Conservation (phyloP, 2,797 vertebrate genomes). For the Pachyuromys duprasi region DNA sequence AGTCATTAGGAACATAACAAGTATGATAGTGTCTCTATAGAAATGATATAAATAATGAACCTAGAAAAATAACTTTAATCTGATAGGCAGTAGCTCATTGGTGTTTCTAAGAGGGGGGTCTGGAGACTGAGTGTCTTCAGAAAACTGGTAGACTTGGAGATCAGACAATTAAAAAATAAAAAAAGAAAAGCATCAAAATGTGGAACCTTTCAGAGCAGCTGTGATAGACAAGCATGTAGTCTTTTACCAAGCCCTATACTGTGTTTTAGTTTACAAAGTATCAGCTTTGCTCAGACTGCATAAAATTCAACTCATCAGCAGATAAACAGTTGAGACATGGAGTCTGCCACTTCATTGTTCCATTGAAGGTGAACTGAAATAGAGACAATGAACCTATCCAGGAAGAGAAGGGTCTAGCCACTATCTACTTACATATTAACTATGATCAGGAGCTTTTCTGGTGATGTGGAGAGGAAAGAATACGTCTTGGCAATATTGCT, state of each 20-base stretch:
- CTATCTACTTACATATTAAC: background rate
- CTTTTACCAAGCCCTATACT: background rate
- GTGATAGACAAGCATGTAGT: background rate
- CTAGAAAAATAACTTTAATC: conserved; percentile 21
- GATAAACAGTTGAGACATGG: background rate
- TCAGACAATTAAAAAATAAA: background rate
- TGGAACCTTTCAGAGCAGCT: background rate
- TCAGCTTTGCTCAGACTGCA: background rate
- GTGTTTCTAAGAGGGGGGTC: background rate
- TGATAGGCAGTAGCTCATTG: background rate
- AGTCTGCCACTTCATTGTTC: background rate
- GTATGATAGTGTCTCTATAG: background rate
- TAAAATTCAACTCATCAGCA: background rate
- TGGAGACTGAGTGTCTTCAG: background rate
- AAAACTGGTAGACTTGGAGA: background rate
- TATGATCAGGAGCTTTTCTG: background rate
- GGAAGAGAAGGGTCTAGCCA: background rate
- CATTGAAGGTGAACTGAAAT: background rate
- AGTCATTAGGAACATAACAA: background rate
- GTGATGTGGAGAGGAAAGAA: background rate
- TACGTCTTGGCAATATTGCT: background rate
- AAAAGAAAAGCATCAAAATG: background rate
- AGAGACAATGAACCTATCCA: background rate
- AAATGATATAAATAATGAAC: background rate
- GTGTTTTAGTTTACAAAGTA: conserved; percentile 39